Evolutionary conservation across 2,888 invertebrate genomes (phyloP), one percentile per base, ranked within the genome.

Genomic region (Agriopis aurantiaria): DNA sequence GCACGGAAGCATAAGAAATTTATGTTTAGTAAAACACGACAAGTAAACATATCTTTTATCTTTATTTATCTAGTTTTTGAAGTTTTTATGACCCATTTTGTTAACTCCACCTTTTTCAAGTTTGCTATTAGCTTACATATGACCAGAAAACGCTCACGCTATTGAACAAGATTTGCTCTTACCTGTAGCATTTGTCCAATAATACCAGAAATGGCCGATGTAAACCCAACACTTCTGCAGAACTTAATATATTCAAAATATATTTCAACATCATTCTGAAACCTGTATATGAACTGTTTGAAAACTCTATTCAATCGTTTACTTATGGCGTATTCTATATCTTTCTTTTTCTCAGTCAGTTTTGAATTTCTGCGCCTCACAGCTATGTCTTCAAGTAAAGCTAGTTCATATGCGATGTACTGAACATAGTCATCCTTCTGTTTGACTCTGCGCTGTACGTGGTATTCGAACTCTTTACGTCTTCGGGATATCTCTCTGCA

Each of bases 181-280:
- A 96, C 96, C 92, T 95, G 95, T 57, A 96, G 83, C 95, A 96
- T 95, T 83, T 95, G 95, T 72, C 95, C 95, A 73, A 96, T 95
- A 63, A 95, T 95, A 14, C 93, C 91, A 9, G 95, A 93, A 17
- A 96, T 94, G 58, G 95, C 95, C 63, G 91, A 85, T 40, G 92
- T 87, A 77, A 95, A 95, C 8, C 95, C 94, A 41, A 96, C 96
- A 84, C 96, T 95, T 79, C 96, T 96, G 80, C 97, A 97, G 85
- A 98, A 98, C 80, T 97, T 96, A 64, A 98, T 96, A 81, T 97
- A 97, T 55, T 96, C 96, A 80, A 97, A 94, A 96, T 97, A 97
- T 67, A 98, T 93, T 75, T 96, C 95, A 51, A 96, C 89, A 82
- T 98, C 97, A 81, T 96, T 95, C 79, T 96, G 96, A 82, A 96